A percentile compares a stretch with the other conserved stretches of the same genome.
phyloP scores from a whole-genome alignment of 2,113 vertebrate genomes.

The Neopipo cinnamomea region DNA sequence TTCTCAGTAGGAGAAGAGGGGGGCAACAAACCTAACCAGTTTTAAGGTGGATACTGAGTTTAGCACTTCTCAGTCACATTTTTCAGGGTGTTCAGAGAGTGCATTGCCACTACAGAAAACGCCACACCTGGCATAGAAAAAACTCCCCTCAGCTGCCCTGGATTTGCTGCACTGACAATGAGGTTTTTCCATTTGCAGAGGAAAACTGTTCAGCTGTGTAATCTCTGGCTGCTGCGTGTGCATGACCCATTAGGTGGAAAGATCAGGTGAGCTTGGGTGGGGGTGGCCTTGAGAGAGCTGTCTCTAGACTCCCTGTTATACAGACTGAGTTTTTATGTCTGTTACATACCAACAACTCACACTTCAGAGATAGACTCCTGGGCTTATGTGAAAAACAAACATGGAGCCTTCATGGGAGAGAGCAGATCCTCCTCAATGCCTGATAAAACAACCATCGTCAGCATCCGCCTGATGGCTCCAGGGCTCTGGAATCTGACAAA shows the following conservation, averaged over 20 bases:
- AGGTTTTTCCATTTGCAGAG: background rate
- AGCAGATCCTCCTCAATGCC: background rate
- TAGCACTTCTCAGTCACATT: background rate
- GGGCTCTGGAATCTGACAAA: background rate
- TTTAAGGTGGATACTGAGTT: background rate
- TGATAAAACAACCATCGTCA: background rate
- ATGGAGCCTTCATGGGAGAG: background rate
- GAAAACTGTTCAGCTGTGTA: background rate
- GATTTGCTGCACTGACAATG: background rate
- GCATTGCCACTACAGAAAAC: background rate
- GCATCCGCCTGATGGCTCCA: fast-evolving
- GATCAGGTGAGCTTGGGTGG: background rate
- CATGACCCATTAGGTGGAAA: background rate
- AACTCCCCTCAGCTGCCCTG: fast-evolving
- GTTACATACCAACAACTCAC: background rate
- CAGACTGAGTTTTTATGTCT: background rate
- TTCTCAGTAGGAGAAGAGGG: background rate
- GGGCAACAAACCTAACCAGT: background rate
- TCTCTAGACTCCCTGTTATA: background rate
- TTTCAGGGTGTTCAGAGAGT: background rate
- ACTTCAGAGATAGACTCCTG: background rate
- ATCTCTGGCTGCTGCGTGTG: background rate
- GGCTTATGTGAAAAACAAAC: constrained; percentile 30
- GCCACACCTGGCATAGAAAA: background rate
- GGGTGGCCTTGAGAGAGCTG: background rate